Evolutionary conservation across 2,888 invertebrate genomes (phyloP).

Genomic region (Lepidochrysops patricia): DNA sequence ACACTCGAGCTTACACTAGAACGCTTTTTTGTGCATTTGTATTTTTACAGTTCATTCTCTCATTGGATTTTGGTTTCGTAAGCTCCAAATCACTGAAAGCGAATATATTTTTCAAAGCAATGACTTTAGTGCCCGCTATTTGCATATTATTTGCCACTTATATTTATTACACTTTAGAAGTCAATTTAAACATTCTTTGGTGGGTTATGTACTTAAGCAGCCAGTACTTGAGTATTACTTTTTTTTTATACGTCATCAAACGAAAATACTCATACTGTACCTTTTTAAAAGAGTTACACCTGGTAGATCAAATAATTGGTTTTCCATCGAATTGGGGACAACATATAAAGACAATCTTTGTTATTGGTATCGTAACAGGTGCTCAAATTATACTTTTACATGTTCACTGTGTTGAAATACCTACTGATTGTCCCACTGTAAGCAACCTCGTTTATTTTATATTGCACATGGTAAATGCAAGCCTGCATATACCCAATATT

Average conservation of each 20-base stretch:
- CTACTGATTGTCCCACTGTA: neutral
- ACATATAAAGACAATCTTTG: neutral
- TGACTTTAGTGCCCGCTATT: neutral
- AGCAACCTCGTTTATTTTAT: neutral
- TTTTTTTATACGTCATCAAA: neutral
- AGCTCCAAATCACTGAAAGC: neutral
- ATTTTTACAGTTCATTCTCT: neutral
- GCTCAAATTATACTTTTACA: neutral
- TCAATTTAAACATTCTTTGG: neutral
- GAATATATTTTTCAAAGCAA: neutral
- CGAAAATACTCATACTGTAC: neutral
- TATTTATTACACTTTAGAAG: neutral
- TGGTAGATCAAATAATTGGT: neutral
- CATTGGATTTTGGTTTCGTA: neutral
- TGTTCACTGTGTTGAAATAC: neutral
- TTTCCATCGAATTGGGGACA: neutral
- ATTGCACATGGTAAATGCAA: neutral
- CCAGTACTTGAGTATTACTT: neutral
- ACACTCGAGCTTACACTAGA: neutral
- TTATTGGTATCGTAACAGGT: neutral
- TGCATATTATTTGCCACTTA: neutral
- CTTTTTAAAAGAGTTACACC: neutral
- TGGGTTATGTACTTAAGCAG: neutral
- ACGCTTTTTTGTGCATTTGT: neutral
- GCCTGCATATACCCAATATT: neutral